Base-by-base conservation (phyloP, 2,797 vertebrate genomes). In the Salmo trutta region DNA sequence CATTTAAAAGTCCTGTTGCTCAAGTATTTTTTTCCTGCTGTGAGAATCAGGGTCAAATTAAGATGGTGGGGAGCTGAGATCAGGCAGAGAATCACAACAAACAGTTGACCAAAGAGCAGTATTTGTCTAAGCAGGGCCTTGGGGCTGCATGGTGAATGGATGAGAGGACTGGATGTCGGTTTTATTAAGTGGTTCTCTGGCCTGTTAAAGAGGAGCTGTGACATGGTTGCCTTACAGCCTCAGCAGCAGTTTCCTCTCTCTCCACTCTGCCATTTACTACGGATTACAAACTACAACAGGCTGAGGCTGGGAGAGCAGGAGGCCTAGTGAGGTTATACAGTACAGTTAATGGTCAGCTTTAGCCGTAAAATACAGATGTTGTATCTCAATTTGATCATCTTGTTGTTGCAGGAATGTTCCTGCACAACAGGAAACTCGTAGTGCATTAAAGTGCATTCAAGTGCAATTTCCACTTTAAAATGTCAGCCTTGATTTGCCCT, bases 221-320 rank as follows among this genome's bases (percentile, higher is more conserved):
- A 47, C 16, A 69, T 69, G 5, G 33, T n/a, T 69, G 33, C 66
- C 14, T 47, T 47, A 47, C 68, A 24, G 5, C 27, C 8, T 53
- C 54, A 12, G 71, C 74, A 5, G 36, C 53, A n/a, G 8, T 41
- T 21, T 67, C 69, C 4, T 54, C 67, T 27, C 62, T 17, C 36
- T 56, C n/a, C 10, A 1, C 71, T 75, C 71, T 66, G 77, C 77
- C 74, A 74, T 82, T 86, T 75, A 82, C 74, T 80, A 54, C 47
- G 71, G 71, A 85, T 85, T 72, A 80, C 79, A 83, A 75, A 79
- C 53, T 67, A 77, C 75, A 62, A n/a, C 16, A 47, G 17, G 16
- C n/a, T 41, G 10, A 59, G 54, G 29, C 51, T 36, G n/a, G 1
- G 10, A 31, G 41, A 41, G 41, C 7, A 8, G 7, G 8, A 41